phyloP scores from a whole-genome alignment of 2,888 invertebrate genomes.

The Ophioninae sp. region DNA sequence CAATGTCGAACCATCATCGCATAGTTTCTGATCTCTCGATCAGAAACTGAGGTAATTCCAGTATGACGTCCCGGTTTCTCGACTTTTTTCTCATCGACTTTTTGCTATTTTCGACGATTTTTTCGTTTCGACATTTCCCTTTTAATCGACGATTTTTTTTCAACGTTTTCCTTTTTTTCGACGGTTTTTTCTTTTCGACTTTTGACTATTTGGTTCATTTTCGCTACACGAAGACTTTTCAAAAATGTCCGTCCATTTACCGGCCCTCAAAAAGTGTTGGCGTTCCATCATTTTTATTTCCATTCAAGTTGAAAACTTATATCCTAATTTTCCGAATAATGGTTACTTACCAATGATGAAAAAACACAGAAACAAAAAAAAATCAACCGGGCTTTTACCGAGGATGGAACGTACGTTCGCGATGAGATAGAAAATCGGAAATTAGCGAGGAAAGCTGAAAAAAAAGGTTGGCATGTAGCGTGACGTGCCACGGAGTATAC shows the following conservation, averaged over 20 bases:
- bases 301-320: not conserved
- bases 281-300: not conserved
- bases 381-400: constrained; percentile 15
- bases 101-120: not conserved
- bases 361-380: constrained; percentile 26
- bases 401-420: constrained; percentile 28
- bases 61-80: not conserved
- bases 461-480: constrained; percentile 52
- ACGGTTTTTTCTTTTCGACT: not conserved
- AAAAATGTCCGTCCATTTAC: not conserved
- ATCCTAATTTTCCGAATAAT: not conserved
- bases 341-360: not conserved
- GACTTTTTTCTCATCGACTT: not conserved
- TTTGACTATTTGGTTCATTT: not conserved
- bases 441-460: constrained; percentile 61
- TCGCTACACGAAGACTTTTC: not conserved
- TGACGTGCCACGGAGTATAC: constrained; percentile 50
- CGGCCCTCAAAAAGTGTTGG: not conserved
- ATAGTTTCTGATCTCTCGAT: not conserved
- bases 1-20: not conserved
- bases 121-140: not conserved
- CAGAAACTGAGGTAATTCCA: no score
- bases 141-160: no score
- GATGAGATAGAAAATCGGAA: constrained; percentile 52
- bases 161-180: not conserved